These are phyloP conservation scores for Polypedilum vanderplanki DNA, from an alignment of 1,140 invertebrate species.

Conservation along the genomic window DNA sequence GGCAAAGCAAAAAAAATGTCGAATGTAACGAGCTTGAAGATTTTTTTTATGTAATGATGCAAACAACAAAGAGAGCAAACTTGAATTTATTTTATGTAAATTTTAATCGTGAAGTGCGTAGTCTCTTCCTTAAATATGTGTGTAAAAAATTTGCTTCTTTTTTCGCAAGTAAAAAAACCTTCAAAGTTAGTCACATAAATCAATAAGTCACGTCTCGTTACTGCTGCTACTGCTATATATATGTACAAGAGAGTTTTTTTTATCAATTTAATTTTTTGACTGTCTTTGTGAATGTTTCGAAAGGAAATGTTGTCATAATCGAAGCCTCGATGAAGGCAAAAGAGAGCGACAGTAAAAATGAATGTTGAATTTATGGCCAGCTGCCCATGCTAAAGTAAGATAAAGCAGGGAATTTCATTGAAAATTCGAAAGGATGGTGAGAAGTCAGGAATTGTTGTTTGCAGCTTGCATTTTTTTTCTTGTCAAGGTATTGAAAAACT, in stretches of 20 bases:
- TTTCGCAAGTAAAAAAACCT: neutral
- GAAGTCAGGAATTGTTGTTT: too few species aligned
- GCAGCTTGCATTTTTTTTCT: too few species aligned
- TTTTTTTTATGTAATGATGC: conserved; percentile 10
- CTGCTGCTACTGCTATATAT: neutral
- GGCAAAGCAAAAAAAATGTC: too few species aligned
- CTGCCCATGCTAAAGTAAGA: neutral
- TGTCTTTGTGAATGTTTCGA: neutral
- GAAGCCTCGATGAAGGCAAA: neutral
- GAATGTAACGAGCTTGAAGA: neutral
- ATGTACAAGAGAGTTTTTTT: neutral
- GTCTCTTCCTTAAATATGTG: neutral
- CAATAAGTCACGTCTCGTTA: conserved; percentile 11
- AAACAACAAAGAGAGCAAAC: neutral
- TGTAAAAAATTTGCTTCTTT: neutral
- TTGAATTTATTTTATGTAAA: neutral
- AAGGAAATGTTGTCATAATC: conserved; percentile 18
- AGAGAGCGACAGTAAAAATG: neutral
- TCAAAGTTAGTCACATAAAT: neutral
- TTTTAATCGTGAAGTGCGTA: neutral
- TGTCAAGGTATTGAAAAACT: too few species aligned
- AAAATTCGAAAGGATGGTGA: too few species aligned
- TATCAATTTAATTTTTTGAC: neutral
- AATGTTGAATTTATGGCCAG: conserved; percentile 13
- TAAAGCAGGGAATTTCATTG: too few species aligned